Conservation (phyloP, 2,888 invertebrate genomes). For the Noctua janthina region DNA sequence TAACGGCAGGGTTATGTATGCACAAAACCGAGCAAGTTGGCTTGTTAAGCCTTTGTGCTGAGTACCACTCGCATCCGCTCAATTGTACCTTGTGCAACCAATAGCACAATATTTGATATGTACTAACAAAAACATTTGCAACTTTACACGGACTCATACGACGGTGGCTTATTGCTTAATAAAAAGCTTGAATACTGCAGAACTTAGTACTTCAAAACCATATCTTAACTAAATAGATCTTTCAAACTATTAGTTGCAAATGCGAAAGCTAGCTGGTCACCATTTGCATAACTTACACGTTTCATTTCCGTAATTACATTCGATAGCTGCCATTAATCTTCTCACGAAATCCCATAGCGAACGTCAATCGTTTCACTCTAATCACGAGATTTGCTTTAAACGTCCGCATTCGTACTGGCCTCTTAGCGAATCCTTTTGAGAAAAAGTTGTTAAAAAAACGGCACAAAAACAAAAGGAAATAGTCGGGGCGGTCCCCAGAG, state of each 20-base stretch:
- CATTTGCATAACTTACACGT: constrained; percentile 86
- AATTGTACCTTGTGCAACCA: constrained; percentile 52
- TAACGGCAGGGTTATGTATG: constrained; percentile 78
- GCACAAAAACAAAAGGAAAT: constrained; percentile 88
- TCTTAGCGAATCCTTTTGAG: constrained; percentile 84
- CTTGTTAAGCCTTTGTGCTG: constrained; percentile 82
- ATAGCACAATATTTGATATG: constrained; percentile 48
- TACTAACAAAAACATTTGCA: constrained; percentile 34
- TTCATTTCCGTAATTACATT: constrained; percentile 85
- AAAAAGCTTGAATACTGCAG: background rate
- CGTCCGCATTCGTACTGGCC: constrained; percentile 78
- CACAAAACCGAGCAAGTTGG: constrained; percentile 80
- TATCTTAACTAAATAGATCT: constrained; percentile 66
- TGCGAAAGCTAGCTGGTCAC: constrained; percentile 73
- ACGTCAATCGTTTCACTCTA: constrained; percentile 84
- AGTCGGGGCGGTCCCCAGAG: constrained; percentile 87
- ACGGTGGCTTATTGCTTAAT: background rate
- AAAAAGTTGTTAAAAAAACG: constrained; percentile 86
- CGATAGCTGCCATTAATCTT: constrained; percentile 84
- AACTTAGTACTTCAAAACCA: constrained; percentile 17
- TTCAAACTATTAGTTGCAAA: constrained; percentile 77
- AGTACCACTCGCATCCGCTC: constrained; percentile 62
- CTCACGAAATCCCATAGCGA: constrained; percentile 78
- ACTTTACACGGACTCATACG: background rate
- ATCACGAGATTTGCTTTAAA: constrained; percentile 85